phyloP scores from a whole-genome alignment of 2,113 vertebrate genomes.

The Chlamydotis undulata region DNA sequence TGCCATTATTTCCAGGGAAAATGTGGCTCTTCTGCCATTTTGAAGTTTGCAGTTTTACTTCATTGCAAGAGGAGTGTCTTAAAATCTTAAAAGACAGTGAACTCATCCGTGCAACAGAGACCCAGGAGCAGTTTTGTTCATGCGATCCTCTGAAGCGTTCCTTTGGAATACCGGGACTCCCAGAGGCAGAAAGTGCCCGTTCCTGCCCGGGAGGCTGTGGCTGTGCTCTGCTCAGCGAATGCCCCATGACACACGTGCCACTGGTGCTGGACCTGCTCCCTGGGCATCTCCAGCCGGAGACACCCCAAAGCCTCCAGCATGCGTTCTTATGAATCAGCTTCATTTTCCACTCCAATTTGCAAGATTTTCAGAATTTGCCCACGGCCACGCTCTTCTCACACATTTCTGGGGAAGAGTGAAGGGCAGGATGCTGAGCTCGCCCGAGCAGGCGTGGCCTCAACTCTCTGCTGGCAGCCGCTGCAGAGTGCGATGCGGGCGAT shows the following conservation, averaged over 20 bases:
- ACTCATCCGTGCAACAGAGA: background rate
- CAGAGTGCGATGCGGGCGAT: background rate
- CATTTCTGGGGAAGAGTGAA: rapidly evolving
- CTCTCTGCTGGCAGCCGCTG: background rate
- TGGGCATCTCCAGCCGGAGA: rapidly evolving
- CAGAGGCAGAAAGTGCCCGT: background rate
- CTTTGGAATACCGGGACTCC: background rate
- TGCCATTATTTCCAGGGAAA: constrained; percentile 29
- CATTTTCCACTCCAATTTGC: background rate
- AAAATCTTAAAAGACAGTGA: background rate
- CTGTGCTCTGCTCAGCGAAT: background rate
- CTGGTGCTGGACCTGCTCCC: background rate
- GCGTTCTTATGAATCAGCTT: background rate
- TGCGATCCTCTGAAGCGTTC: background rate
- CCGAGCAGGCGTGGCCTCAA: background rate
- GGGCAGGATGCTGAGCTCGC: background rate
- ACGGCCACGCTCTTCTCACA: rapidly evolving
- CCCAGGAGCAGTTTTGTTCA: background rate
- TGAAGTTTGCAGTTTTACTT: background rate
- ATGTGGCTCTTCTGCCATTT: background rate
- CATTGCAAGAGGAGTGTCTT: background rate
- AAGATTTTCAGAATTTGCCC: background rate
- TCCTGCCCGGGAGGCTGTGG: background rate
- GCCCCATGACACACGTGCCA: rapidly evolving
- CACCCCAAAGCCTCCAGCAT: rapidly evolving